Evolutionary conservation across 2,888 invertebrate species (phyloP).

Genomic region (Pollenia amentaria): DNA sequence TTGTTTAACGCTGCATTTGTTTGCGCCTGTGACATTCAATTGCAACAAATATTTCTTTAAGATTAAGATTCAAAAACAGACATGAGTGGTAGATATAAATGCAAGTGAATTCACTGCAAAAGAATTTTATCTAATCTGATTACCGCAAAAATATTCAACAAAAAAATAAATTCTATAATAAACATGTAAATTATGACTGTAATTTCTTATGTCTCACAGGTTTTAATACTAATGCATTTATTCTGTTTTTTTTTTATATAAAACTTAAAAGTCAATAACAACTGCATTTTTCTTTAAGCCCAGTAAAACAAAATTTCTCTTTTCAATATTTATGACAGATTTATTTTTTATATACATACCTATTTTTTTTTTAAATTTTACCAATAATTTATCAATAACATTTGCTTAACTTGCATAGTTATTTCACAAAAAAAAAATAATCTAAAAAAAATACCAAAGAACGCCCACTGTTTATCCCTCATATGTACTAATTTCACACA

Average conservation of each 20-base stretch:
- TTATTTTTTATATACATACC: background rate
- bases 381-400: slow-evolving; percentile 63
- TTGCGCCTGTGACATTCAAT: no score
- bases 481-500: slow-evolving; percentile 1
- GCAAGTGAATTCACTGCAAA: background rate
- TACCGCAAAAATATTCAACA: slow-evolving; percentile 2
- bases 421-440: background rate
- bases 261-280: background rate
- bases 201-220: background rate
- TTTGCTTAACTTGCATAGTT: slow-evolving; percentile 43
- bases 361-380: slow-evolving; percentile 26
- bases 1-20: no score
- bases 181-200: background rate
- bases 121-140: slow-evolving; percentile 22
- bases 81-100: background rate
- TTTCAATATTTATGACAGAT: slow-evolving; percentile 50
- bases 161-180: background rate
- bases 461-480: slow-evolving; percentile 63
- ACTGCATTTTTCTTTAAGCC: background rate
- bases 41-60: background rate
- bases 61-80: background rate
- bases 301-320: slow-evolving; percentile 47
- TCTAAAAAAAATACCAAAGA: slow-evolving; percentile 32
- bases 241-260: no score
- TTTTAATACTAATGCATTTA: background rate